These are phyloP conservation scores for Lymantria monacha DNA, from an alignment of 2,888 invertebrate genomes.

Conservation along the genomic window DNA sequence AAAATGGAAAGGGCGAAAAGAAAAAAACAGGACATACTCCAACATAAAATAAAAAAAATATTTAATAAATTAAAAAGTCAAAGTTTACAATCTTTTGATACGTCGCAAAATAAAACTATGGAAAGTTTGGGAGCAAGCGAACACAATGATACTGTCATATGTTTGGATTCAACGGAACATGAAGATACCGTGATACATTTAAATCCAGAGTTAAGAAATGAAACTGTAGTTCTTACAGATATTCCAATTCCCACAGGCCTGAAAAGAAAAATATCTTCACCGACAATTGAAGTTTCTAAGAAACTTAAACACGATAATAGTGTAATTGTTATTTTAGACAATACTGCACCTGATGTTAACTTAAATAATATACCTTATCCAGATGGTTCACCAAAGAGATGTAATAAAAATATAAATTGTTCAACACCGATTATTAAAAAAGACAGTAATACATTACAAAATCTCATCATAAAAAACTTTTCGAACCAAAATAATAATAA, in stretches of 20 bases:
- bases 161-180: too few species aligned
- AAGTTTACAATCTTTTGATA: conserved; percentile 5
- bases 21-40: conserved; percentile 20
- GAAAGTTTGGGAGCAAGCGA: conserved; percentile 8
- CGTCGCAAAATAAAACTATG: background rate
- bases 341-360: conserved; percentile 27
- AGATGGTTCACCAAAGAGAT: conserved; percentile 30
- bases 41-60: conserved; percentile 20
- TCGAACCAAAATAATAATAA: conserved; percentile 23
- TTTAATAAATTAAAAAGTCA: conserved; percentile 15
- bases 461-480: conserved; percentile 25
- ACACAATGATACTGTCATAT: background rate
- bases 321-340: conserved; percentile 41
- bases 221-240: background rate
- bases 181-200: too few species aligned
- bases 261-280: conserved; percentile 20
- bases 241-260: background rate
- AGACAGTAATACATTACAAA: conserved; percentile 12
- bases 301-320: conserved; percentile 11
- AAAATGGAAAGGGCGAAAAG: conserved; percentile 34
- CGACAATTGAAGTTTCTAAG: background rate
- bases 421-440: conserved; percentile 51
- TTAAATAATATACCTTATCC: conserved; percentile 18
- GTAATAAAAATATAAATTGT: conserved; percentile 37
- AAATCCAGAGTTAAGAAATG: too few species aligned